Evolutionary conservation across 2,113 vertebrate genomes (phyloP).

Genomic region (Nymphicus hollandicus): DNA sequence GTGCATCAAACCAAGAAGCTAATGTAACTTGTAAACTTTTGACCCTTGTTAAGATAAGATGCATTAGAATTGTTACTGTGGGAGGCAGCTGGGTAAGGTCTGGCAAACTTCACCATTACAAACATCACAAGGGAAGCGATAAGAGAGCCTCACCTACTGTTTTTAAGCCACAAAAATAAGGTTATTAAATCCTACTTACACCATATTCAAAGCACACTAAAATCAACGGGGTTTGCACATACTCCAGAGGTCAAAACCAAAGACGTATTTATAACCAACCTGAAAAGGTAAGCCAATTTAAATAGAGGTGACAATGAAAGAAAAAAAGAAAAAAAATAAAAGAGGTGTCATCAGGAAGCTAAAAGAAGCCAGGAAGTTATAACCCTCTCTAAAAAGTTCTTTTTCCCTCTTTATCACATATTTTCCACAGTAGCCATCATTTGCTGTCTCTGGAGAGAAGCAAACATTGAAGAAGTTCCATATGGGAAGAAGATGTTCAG

Average conservation of each 20-base stretch:
- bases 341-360: background rate
- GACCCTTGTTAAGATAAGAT: conserved; percentile 54
- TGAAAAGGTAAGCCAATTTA: background rate
- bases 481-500: background rate
- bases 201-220: background rate
- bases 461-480: background rate
- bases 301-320: background rate
- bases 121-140: background rate
- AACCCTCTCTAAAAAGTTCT: background rate
- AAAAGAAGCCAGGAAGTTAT: background rate
- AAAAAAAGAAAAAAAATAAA: background rate
- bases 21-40: conserved; percentile 52
- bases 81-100: conserved; percentile 46
- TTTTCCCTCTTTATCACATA: background rate
- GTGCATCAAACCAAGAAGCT: conserved; percentile 46
- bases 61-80: conserved; percentile 28
- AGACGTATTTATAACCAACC: background rate
- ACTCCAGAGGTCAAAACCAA: background rate
- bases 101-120: conserved; percentile 45
- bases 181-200: background rate
- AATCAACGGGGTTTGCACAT: background rate
- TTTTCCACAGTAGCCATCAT: background rate
- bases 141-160: background rate
- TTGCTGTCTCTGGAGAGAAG: background rate
- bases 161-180: background rate